Percentiles rank a stretch among this genome's conserved stretches.
Conservation (phyloP, 2,113 vertebrate genomes). For the Machaerirhynchus nigripectus region DNA sequence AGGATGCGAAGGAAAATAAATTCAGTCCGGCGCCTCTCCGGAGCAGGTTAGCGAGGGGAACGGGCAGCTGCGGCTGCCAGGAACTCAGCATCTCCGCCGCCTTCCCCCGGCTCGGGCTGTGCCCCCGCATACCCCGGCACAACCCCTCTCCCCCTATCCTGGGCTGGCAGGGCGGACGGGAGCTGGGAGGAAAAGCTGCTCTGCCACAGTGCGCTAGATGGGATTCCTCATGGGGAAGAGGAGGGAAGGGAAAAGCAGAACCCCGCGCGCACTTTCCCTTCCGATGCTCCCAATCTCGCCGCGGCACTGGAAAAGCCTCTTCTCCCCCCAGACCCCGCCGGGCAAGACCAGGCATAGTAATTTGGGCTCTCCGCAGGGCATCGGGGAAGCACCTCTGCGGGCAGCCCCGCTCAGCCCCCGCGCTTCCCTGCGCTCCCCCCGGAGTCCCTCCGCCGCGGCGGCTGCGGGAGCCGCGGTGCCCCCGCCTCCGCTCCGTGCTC, state of each 20-base stretch:
- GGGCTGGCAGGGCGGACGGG: neutral
- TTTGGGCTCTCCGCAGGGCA: neutral
- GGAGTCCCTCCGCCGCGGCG: neutral
- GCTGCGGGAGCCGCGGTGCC: neutral
- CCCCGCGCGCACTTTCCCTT: neutral
- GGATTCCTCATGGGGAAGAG: neutral
- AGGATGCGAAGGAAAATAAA: neutral
- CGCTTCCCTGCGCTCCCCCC: neutral
- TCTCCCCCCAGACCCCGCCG: neutral
- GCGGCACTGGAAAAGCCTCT: neutral
- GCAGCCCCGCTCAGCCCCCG: neutral
- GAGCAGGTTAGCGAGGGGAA: neutral
- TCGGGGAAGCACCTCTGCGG: neutral
- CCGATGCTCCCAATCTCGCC: neutral
- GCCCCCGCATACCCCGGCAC: neutral
- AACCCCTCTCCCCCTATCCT: neutral
- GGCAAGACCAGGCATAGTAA: fast-evolving
- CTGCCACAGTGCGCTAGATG: neutral
- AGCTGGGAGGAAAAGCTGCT: neutral
- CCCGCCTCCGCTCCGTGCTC: neutral
- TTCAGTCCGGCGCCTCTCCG: neutral
- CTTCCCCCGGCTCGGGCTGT: neutral
- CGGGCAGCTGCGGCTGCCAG: neutral
- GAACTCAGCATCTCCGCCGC: neutral
- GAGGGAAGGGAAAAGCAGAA: neutral